phyloP scores from a whole-genome alignment of 2,888 invertebrate species.

The Rhagium mordax region DNA sequence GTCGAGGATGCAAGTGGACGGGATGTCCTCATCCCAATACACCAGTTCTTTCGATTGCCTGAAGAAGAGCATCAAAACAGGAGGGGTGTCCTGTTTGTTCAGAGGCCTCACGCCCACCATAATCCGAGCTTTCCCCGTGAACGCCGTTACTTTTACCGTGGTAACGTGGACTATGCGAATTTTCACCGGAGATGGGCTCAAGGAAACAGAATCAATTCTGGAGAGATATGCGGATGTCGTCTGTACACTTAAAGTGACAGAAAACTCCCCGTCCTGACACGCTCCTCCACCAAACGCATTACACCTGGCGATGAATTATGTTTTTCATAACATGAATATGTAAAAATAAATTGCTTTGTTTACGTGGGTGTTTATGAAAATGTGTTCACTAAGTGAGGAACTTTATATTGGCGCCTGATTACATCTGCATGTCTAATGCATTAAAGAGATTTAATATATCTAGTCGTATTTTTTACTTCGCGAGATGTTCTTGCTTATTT shows the following conservation, averaged over 20 bases:
- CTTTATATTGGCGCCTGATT: constrained; percentile 13
- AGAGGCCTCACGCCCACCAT: constrained; percentile 86
- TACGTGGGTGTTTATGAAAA: constrained; percentile 32
- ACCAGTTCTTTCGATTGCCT: constrained; percentile 83
- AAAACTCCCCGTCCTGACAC: constrained; percentile 38
- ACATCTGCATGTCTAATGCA: constrained; percentile 32
- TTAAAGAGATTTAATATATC: constrained; percentile 8
- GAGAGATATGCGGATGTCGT: constrained; percentile 52
- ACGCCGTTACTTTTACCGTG: constrained; percentile 92
- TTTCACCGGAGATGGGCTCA: constrained; percentile 42
- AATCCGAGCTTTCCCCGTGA: constrained; percentile 91
- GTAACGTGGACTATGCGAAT: constrained; percentile 85
- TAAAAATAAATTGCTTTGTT: constrained; percentile 38
- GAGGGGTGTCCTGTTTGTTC: constrained; percentile 82
- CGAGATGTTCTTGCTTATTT: neutral
- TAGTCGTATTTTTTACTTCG: neutral
- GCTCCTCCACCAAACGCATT: constrained; percentile 32
- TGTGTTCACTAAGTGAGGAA: constrained; percentile 19
- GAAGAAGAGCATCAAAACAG: constrained; percentile 77
- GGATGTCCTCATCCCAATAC: constrained; percentile 74
- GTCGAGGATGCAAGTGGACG: constrained; percentile 87
- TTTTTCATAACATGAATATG: constrained; percentile 40
- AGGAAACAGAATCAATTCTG: constrained; percentile 44
- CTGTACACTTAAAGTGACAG: constrained; percentile 49
- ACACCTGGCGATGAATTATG: constrained; percentile 41